Evolutionary conservation across 2,797 vertebrate species (phyloP).

Genomic region (Brotula barbata): DNA sequence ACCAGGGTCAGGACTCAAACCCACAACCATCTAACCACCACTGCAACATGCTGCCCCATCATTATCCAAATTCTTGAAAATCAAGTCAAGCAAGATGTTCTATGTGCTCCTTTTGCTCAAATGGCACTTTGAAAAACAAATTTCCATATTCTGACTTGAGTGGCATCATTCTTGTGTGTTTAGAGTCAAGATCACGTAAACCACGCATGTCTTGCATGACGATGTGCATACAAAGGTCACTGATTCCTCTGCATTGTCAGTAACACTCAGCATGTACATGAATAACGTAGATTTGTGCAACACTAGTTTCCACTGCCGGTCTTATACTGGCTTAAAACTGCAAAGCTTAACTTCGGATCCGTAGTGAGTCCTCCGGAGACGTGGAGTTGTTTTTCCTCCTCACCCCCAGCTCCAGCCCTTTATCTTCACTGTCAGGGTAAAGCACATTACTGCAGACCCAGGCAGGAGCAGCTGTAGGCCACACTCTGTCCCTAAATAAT

Average conservation of each 20-base stretch:
- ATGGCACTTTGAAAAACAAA: background rate
- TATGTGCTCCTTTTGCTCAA: constrained; percentile 16
- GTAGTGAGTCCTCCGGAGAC: constrained; percentile 53
- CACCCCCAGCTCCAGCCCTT: constrained; percentile 51
- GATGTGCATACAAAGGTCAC: constrained; percentile 55
- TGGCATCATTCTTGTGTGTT: constrained; percentile 17
- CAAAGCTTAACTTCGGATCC: constrained; percentile 64
- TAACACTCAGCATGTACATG: constrained; percentile 51
- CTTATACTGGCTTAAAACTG: constrained; percentile 52
- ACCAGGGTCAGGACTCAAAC: too few species aligned
- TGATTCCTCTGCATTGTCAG: constrained; percentile 47
- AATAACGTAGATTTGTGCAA: constrained; percentile 54
- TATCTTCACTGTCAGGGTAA: constrained; percentile 73
- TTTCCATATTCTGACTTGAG: constrained; percentile 13
- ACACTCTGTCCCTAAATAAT: constrained; percentile 55
- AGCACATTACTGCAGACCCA: constrained; percentile 68
- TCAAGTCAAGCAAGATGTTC: constrained; percentile 30
- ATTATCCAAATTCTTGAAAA: constrained; percentile 26
- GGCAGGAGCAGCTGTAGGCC: constrained; percentile 65
- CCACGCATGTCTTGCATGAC: constrained; percentile 25
- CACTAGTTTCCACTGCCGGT: constrained; percentile 52
- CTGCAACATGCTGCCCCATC: too few species aligned
- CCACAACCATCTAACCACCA: too few species aligned
- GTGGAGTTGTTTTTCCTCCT: constrained; percentile 41
- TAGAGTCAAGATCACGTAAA: constrained; percentile 26